Conservation (phyloP, 2,113 vertebrate species). For the Tenrec ecaudatus region DNA sequence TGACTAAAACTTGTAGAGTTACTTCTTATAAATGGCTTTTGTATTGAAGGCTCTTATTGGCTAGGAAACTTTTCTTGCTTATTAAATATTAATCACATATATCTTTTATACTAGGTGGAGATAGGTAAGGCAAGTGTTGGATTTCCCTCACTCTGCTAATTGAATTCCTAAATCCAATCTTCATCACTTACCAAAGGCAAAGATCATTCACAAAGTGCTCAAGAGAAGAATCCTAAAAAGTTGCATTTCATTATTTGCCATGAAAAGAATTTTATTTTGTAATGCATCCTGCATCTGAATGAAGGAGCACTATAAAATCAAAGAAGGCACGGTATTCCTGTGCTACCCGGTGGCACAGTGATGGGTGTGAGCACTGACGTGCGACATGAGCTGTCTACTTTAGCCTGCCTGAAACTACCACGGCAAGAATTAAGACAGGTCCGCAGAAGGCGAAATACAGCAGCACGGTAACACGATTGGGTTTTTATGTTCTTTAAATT, state of each 20-base stretch:
- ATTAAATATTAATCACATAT: neutral
- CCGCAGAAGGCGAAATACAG: slow-evolving; percentile 47
- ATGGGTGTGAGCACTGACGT: neutral
- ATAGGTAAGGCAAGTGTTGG: neutral
- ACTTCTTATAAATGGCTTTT: neutral
- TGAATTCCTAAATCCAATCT: neutral
- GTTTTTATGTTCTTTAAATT: slow-evolving; percentile 70
- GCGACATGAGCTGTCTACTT: neutral
- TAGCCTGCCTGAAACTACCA: neutral
- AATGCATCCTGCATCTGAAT: neutral
- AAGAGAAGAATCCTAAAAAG: neutral
- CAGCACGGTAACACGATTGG: slow-evolving; percentile 29
- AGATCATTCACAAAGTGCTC: neutral
- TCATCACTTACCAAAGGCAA: neutral
- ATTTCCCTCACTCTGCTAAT: neutral
- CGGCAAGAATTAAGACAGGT: slow-evolving; percentile 48
- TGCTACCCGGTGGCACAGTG: neutral
- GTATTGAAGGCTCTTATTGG: neutral
- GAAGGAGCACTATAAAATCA: neutral
- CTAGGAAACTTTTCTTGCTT: neutral
- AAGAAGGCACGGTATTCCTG: neutral
- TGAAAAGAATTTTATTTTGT: neutral
- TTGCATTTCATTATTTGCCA: neutral
- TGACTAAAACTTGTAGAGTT: neutral
- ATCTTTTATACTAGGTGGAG: neutral